Base-by-base conservation (phyloP, 2,888 invertebrate genomes). In the Cheiracanthium punctorium region DNA sequence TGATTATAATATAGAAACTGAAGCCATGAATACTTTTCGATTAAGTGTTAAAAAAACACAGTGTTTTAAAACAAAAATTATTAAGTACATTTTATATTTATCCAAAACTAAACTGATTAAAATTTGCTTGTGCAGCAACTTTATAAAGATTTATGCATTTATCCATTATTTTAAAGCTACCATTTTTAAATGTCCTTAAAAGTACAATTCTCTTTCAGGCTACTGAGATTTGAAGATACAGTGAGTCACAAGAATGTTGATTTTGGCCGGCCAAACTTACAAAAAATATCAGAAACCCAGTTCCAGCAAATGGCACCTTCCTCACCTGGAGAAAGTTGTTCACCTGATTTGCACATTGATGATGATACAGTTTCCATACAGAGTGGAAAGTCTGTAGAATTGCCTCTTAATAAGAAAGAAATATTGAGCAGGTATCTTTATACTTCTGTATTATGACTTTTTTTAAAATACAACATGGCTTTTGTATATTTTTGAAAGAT, bases 241-340 rank as follows among this genome's bases (percentile, higher is more conserved):
- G 52, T 80, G 4, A 71, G 28, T 37, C 71, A 80, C 29, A 80
- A 76, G 52, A 80, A 75, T 29, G 80, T 86, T 48, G 86, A 75
- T 29, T 86, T 86, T 76, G 86, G 86, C 0, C 64, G 72, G 43
- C 48, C 86, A n/a, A 75, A 80, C 28, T 29, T 80, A 1, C 32
- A 86, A 43, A 37, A 29, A 32, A 43, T 80, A 10, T 64, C 71
- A 17, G 86, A 80, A 67, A 75, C 80, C 29, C 17, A 70, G 7
- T 86, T 80, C 20, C 80, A 76, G 37, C 80, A 86, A 33, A 86
- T 86, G 75, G 69, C 80, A 0, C 80, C 80, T 0, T 80, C 86
- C 10, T 12, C 24, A 10, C 65, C 86, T 0, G 70, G 37, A 7
- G 86, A 80, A 17, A 71, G 52, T 41, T 86, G 80, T 17, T 24